Evolutionary conservation across 2,113 vertebrate genomes (phyloP).

Genomic region (Salvator merianae): DNA sequence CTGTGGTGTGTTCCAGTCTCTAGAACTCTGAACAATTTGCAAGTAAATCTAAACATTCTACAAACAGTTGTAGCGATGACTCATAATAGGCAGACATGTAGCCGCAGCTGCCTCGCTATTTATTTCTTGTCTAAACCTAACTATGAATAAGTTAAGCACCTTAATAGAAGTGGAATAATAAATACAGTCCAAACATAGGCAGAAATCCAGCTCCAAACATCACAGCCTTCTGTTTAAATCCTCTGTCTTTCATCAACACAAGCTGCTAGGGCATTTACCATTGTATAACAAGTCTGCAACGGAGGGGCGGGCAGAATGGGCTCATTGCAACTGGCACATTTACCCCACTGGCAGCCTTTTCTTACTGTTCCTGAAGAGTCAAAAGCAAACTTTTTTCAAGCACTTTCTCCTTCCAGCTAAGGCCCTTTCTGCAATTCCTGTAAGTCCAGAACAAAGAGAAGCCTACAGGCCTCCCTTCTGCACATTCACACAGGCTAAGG

Average conservation of each 20-base stretch:
- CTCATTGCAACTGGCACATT: constrained; percentile 30
- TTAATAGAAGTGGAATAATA: constrained; percentile 69
- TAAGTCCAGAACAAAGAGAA: too few relatives aligned
- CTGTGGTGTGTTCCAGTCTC: not conserved
- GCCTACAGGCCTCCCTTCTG: too few relatives aligned
- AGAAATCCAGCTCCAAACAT: constrained; percentile 64
- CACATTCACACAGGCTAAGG: too few relatives aligned
- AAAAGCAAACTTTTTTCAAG: not conserved
- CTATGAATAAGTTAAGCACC: constrained; percentile 69
- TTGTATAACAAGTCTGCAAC: constrained; percentile 55
- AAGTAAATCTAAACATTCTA: constrained; percentile 42
- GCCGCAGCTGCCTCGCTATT: constrained; percentile 66
- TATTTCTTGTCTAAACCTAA: constrained; percentile 71
- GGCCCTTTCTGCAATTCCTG: too few relatives aligned
- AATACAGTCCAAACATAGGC: constrained; percentile 68
- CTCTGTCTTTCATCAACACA: constrained; percentile 58
- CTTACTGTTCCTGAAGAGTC: not conserved
- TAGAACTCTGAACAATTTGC: constrained; percentile 39
- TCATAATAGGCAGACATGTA: constrained; percentile 64
- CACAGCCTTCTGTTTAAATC: constrained; percentile 56
- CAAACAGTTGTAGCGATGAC: constrained; percentile 46
- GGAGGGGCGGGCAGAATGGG: not conserved
- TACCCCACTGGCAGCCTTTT: constrained; percentile 2
- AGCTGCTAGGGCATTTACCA: constrained; percentile 51
- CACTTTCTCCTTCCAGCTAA: too few relatives aligned